phyloP scores from a whole-genome alignment of 2,797 vertebrate species.

The Ceryle rudis region DNA sequence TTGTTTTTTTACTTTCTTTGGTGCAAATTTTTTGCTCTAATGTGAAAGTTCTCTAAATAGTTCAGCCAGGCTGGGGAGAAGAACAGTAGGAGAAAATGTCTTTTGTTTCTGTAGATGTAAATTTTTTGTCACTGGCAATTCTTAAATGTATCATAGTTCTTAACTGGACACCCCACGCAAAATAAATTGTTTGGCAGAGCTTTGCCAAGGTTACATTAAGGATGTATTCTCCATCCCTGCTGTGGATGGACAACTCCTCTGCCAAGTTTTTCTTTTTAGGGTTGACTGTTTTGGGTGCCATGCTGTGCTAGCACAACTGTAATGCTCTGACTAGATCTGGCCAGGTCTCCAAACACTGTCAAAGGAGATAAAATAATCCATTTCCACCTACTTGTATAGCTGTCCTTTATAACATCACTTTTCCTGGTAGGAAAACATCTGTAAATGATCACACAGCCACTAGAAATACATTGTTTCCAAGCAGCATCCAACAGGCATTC shows the following conservation, averaged over 20 bases:
- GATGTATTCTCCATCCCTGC: not conserved
- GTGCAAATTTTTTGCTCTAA: not conserved
- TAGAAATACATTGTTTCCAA: not conserved
- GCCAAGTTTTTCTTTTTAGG: not conserved
- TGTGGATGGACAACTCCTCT: not conserved
- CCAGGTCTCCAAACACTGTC: not conserved
- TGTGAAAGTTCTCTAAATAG: not conserved
- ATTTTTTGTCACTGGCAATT: not conserved
- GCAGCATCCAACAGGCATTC: not conserved
- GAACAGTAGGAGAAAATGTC: not conserved
- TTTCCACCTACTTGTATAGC: not conserved
- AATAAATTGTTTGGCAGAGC: not conserved
- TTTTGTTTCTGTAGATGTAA: not conserved
- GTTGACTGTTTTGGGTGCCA: not conserved
- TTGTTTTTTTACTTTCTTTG: not conserved
- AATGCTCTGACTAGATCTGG: not conserved
- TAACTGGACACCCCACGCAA: not conserved
- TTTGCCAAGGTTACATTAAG: not conserved
- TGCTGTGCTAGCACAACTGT: not conserved
- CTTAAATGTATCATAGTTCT: not conserved
- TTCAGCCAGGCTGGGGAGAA: not conserved
- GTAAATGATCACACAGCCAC: not conserved
- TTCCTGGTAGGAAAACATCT: not conserved
- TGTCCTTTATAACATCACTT: not conserved
- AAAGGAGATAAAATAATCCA: not conserved